Conservation (phyloP, 2,888 invertebrate genomes). For the Macropis europaea region DNA sequence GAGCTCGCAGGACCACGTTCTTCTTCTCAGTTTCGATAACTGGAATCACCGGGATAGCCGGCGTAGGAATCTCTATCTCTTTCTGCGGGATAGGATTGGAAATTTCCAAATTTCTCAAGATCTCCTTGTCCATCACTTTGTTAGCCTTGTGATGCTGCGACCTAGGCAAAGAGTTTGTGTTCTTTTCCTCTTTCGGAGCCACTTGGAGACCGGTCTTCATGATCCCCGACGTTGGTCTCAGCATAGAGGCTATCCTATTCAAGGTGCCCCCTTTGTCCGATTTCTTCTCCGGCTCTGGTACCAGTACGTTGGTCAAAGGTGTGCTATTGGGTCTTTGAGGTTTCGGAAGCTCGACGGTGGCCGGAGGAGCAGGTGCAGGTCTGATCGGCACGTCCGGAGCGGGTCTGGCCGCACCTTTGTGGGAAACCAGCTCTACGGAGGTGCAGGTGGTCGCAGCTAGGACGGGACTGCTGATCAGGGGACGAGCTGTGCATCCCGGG, state of each 20-base stretch:
- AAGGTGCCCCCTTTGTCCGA: conserved; percentile 81
- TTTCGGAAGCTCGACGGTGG: conserved; percentile 67
- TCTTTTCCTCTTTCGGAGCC: conserved; percentile 81
- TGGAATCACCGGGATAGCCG: conserved; percentile 83
- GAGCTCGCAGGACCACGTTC: conserved; percentile 87
- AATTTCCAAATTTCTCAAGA: conserved; percentile 88
- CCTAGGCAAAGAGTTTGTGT: conserved; percentile 83
- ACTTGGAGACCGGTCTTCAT: conserved; percentile 83
- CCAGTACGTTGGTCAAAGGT: conserved; percentile 61
- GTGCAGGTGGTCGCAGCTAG: conserved; percentile 91
- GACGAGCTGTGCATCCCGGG: conserved; percentile 84
- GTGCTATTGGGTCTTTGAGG: conserved; percentile 70
- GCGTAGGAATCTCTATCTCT: conserved; percentile 83
- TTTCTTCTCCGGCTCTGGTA: conserved; percentile 77
- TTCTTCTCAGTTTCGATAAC: conserved; percentile 82
- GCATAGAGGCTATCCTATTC: conserved; percentile 88
- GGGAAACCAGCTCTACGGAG: conserved; percentile 86
- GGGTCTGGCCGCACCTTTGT: conserved; percentile 81
- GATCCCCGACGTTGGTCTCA: conserved; percentile 72
- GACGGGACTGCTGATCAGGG: conserved; percentile 90
- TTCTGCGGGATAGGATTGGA: conserved; percentile 90
- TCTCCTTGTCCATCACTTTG: conserved; percentile 86
- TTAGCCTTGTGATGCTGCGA: conserved; percentile 83
- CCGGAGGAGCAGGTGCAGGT: conserved; percentile 82
- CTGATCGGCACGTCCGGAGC: conserved; percentile 83